Conservation (phyloP, 1,140 invertebrate species). For the Atta texana region DNA sequence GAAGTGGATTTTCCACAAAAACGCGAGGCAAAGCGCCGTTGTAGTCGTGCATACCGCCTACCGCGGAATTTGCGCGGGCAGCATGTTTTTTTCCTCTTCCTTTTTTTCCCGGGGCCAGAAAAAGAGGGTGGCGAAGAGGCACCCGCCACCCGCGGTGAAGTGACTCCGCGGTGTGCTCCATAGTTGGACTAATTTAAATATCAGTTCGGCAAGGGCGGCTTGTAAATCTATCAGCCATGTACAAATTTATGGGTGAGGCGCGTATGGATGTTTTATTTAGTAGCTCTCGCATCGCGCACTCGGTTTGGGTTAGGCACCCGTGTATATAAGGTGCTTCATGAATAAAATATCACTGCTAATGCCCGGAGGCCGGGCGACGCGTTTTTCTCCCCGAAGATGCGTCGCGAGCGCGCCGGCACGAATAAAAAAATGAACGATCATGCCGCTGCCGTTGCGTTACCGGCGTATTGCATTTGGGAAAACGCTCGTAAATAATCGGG, state of each 20-base stretch:
- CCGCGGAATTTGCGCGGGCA: constrained; percentile 47
- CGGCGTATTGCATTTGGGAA: constrained; percentile 76
- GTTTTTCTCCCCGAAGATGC: constrained; percentile 83
- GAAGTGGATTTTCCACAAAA: constrained; percentile 65
- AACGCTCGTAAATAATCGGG: constrained; percentile 81
- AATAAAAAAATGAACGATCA: constrained; percentile 75
- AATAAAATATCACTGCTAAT: constrained; percentile 86
- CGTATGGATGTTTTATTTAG: constrained; percentile 86
- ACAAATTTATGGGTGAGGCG: constrained; percentile 85
- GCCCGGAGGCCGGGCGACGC: constrained; percentile 83
- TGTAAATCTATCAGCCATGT: constrained; percentile 86
- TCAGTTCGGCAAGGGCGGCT: constrained; percentile 85
- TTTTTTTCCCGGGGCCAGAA: constrained; percentile 41
- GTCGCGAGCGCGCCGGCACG: constrained; percentile 64
- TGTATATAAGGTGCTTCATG: constrained; percentile 85
- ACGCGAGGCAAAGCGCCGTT: constrained; percentile 33
- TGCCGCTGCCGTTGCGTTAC: constrained; percentile 48
- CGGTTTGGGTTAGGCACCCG: constrained; percentile 79
- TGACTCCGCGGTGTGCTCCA: constrained; percentile 71
- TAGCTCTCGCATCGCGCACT: constrained; percentile 81
- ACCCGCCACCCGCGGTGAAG: constrained; percentile 78
- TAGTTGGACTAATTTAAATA: constrained; percentile 87
- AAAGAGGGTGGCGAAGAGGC: constrained; percentile 52
- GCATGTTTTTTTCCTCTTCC: constrained; percentile 51
- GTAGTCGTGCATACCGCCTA: constrained; percentile 8